Base-by-base conservation (phyloP, 1,140 invertebrate species). In the Papilio dardanus region DNA sequence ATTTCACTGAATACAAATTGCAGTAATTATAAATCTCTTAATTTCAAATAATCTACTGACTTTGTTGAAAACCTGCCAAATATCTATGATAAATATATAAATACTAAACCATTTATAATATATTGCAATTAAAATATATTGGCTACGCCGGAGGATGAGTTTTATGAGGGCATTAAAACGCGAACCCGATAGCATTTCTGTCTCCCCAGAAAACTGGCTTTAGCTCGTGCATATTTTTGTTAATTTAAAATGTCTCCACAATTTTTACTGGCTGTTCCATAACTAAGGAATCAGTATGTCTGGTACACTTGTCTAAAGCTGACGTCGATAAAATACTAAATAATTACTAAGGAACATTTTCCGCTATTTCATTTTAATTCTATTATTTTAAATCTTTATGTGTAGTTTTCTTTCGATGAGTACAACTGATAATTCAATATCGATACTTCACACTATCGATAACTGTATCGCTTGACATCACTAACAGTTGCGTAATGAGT, bases 401-500 rank as follows among this genome's bases (percentile, higher is more conserved):
- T 33, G 7, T 3, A 46, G n/a, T 7, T 54, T 8, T 54, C 7
- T 14, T 12, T 10, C 4, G 28, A n/a, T 62, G n/a, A n/a, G n/a
- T n/a, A 46, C n/a, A 46, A 46, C 6, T 46, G 42, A 46, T 46
- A 19, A 46, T 1, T 19, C n/a, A 7, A 46, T 7, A 19, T 46
- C 4, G n/a, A 66, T 30, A 66, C 16, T 66, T 35, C n/a, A 8
- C 21, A 31, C 31, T 73, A 76, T 71, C 74, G 74, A 75, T 69
- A 69, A 24, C 7, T 69, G 40, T 42, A 35, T 37, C 21, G 16
- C 21, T 35, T 76, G 74, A 67, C 82, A 58, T 69, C 82, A 74
- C 79, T 79, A 80, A 28, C 28, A 40, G 33, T 77, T 80, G 78
- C 78, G 80, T 81, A 83, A 78, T 65, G 76, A 33, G 58, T 24